These are phyloP conservation scores for Nerophis ophidion DNA, from an alignment of 2,113 vertebrate species.

Conservation along the genomic window DNA sequence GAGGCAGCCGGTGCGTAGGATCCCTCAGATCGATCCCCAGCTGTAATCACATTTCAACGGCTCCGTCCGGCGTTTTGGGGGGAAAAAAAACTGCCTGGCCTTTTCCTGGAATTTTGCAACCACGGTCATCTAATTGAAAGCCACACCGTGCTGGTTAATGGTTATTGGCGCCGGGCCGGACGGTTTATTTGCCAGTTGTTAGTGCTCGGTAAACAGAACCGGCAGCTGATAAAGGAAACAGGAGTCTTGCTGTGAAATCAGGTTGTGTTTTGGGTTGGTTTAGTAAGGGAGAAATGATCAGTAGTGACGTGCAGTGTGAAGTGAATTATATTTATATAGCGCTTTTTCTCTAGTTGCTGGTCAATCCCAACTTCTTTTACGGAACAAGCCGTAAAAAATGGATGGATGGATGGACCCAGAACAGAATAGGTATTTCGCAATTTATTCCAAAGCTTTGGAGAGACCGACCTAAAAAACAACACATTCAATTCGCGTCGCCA, in stretches of 20 bases:
- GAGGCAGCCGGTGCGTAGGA: conserved; percentile 42
- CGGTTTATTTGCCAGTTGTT: conserved; percentile 29
- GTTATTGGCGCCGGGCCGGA: conserved; percentile 28
- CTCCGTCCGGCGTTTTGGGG: conserved; percentile 12
- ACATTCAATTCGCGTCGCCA: too few relatives aligned
- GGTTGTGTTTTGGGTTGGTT: conserved; percentile 15
- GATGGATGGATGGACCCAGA: too few relatives aligned
- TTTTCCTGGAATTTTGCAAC: conserved; percentile 40
- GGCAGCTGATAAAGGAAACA: conserved; percentile 27
- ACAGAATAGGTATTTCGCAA: too few relatives aligned
- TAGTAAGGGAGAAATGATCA: conserved; percentile 16
- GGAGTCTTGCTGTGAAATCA: not conserved
- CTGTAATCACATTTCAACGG: conserved; percentile 65
- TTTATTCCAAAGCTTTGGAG: too few relatives aligned
- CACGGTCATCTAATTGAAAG: conserved; percentile 32
- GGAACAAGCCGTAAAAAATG: too few relatives aligned
- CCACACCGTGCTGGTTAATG: conserved; percentile 18
- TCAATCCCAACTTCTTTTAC: too few relatives aligned
- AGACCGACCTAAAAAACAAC: too few relatives aligned
- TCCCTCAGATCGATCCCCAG: conserved; percentile 47
- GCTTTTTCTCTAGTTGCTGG: too few relatives aligned
- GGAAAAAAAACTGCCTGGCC: conserved; percentile 14
- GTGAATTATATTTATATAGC: too few relatives aligned
- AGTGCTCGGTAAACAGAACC: conserved; percentile 19
- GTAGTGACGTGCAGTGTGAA: too few relatives aligned